Percentiles rank a stretch among this genome's conserved stretches.
Conservation (phyloP, 2,113 vertebrate species). For the Chloropsis hardwickii region DNA sequence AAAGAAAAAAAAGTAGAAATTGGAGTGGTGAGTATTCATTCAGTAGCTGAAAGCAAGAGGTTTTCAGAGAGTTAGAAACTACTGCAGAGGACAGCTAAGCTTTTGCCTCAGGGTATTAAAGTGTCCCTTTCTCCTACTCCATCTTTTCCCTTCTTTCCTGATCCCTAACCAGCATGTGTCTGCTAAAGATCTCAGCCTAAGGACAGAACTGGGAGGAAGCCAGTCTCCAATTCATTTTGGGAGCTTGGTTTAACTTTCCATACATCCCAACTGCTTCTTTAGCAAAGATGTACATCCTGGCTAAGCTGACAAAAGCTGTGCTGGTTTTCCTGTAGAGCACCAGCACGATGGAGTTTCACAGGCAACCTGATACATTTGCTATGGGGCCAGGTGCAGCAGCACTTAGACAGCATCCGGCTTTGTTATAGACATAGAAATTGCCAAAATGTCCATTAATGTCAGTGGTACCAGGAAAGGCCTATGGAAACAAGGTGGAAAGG, state of each 20-base stretch:
- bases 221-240: background rate
- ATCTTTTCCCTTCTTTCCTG: background rate
- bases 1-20: background rate
- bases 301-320: background rate
- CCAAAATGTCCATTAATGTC: slow-evolving; percentile 19
- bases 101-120: background rate
- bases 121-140: background rate
- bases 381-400: background rate
- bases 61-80: background rate
- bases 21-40: background rate
- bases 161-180: background rate
- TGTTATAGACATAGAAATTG: background rate
- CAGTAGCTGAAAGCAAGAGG: background rate
- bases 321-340: background rate
- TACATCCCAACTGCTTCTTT: background rate
- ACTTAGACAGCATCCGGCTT: background rate
- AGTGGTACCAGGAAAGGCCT: background rate
- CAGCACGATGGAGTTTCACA: background rate
- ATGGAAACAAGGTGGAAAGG: background rate
- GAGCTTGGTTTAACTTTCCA: slow-evolving; percentile 14
- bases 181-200: slow-evolving; percentile 13
- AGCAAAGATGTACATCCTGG: background rate
- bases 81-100: background rate
- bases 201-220: background rate
- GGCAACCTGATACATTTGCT: background rate